A percentile compares a stretch with the other conserved stretches of the same genome.
Evolutionary conservation across 2,797 vertebrate species (phyloP).

Genomic region (Vultur gryphus): DNA sequence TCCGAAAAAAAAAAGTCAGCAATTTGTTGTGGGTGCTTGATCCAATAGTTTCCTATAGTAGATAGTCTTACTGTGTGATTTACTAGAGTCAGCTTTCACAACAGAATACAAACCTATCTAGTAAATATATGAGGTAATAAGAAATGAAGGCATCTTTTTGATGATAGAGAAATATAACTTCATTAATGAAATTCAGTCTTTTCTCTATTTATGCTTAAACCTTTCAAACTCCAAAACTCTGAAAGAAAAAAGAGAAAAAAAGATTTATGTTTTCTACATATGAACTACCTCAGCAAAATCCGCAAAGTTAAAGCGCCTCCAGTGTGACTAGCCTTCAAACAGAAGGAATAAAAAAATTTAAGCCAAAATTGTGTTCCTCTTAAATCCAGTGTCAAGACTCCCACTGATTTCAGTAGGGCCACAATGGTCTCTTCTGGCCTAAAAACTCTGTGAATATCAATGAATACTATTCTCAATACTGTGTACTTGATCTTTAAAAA

Average conservation of each 20-base stretch:
- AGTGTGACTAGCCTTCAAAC: background rate
- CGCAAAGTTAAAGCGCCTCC: background rate
- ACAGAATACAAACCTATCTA: background rate
- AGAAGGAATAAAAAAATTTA: background rate
- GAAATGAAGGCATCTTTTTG: background rate
- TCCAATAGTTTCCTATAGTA: background rate
- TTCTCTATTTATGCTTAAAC: background rate
- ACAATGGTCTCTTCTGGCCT: background rate
- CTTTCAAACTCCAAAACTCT: background rate
- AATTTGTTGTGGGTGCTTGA: background rate
- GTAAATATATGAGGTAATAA: slow-evolving; percentile 3
- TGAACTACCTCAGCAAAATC: background rate
- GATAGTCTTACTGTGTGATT: background rate
- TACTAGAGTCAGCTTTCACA: background rate
- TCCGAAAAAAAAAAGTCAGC: background rate
- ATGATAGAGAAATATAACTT: background rate
- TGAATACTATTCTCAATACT: background rate
- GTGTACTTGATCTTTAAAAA: background rate
- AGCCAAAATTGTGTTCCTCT: background rate
- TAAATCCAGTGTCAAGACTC: background rate
- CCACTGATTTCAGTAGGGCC: background rate
- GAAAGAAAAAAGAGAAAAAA: background rate
- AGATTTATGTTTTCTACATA: background rate
- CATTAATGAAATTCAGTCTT: background rate
- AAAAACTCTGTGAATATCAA: background rate